Evolutionary conservation across 2,888 invertebrate species (phyloP), one percentile per base, ranked within the genome.

Genomic region (Hirtodrosophila confusa): DNA sequence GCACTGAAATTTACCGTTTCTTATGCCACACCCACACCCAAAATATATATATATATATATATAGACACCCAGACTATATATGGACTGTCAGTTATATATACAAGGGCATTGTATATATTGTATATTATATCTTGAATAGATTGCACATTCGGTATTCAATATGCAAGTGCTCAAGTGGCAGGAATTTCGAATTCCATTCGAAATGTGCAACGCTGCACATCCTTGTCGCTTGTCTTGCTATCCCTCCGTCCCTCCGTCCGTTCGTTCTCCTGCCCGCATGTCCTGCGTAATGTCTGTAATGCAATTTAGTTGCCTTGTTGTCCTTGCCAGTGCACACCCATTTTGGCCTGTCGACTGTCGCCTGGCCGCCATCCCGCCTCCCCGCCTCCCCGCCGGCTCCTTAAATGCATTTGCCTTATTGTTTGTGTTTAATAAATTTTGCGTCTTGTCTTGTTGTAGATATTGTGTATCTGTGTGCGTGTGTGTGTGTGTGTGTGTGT

Each of bases 341-440:
- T 62, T 58, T 69, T 64, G 41, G 37, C 36, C 40, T 62, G 69
- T 53, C 60, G 33, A n/a, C 67, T 41, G 50, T 39, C 35, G 29
- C 11, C 27, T 7, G 10, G 5, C 45, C 39, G 9, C 40, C 43
- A 6, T 36, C 7, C 44, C 6, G 12, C 41, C 11, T 37, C 44
- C 9, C 23, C 35, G 31, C 4, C 27, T 40, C 47, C 40, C 7
- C 10, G 36, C 23, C n/a, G 17, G 39, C 69, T 82, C 86, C 89
- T 87, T 84, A 76, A 84, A 88, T 82, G 84, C 88, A 88, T 86
- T 88, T 88, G 80, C 80, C 78, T 87, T 85, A 85, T 85, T 85
- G 87, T 85, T 85, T 85, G 84, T 85, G 84, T 85, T 83, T 87
- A 85, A 88, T 88, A 88, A 89, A 88, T 90, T 89, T 80, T 85